phyloP scores from a whole-genome alignment of 2,113 vertebrate species.

The Craseonycteris thonglongyai region DNA sequence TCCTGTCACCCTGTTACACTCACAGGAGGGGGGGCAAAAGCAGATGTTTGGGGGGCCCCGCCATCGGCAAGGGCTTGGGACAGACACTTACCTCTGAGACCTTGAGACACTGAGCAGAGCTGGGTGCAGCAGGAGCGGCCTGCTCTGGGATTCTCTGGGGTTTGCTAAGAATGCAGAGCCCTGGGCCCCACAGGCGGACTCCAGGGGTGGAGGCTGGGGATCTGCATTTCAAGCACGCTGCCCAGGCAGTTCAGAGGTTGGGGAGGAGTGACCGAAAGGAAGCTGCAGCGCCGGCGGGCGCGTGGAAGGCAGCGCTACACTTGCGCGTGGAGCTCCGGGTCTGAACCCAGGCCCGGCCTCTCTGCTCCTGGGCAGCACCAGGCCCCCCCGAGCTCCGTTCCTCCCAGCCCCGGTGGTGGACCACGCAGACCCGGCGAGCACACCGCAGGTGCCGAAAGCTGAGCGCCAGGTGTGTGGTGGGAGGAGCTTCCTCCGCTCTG shows the following conservation, averaged over 20 bases:
- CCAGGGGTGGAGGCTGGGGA: background rate
- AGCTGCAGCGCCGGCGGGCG: too few species aligned
- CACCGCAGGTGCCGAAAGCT: fast-evolving
- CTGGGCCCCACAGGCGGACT: background rate
- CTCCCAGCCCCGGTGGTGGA: background rate
- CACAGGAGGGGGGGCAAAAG: background rate
- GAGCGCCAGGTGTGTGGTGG: background rate
- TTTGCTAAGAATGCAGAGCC: background rate
- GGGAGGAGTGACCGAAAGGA: background rate
- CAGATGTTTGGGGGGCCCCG: background rate
- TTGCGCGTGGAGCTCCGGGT: background rate
- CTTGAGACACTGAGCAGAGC: too few species aligned
- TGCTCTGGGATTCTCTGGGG: background rate
- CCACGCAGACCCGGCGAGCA: background rate
- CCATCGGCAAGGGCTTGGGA: background rate
- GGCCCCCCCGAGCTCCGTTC: background rate
- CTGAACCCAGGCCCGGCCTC: background rate
- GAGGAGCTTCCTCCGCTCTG: background rate
- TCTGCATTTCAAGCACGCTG: background rate
- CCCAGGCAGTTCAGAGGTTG: background rate
- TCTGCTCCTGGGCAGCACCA: fast-evolving
- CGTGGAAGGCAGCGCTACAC: fast-evolving
- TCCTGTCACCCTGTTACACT: background rate
- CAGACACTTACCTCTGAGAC: background rate
- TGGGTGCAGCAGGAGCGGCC: background rate